These are phyloP conservation scores for Colossoma macropomum DNA, from an alignment of 2,113 vertebrate genomes.

Conservation along the genomic window DNA sequence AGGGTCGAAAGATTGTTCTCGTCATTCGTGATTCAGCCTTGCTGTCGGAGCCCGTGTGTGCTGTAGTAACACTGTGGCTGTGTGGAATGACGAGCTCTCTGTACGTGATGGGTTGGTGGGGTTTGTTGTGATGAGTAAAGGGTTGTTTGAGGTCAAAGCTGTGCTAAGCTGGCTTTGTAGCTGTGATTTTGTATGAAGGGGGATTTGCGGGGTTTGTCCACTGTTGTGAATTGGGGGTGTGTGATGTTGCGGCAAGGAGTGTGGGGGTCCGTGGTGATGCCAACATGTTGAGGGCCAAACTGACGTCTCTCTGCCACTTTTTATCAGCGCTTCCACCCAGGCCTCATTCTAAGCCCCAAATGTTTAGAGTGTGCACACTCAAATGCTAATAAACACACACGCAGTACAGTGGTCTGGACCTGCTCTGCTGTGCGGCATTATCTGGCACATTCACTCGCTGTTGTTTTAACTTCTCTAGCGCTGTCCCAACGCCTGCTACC, in stretches of 20 bases:
- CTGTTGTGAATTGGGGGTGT: slow-evolving; percentile 1
- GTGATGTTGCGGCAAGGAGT: not conserved
- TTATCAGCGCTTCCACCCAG: slow-evolving; percentile 17
- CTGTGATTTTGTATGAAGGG: slow-evolving; percentile 7
- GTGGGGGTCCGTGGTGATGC: not conserved
- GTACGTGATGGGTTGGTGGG: not conserved
- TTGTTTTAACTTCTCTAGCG: slow-evolving; percentile 63
- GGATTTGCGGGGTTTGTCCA: slow-evolving; percentile 25
- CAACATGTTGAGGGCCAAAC: not conserved
- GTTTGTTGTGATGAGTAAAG: not conserved
- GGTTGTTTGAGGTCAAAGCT: slow-evolving; percentile 6
- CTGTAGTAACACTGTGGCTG: not conserved
- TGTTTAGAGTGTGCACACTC: not conserved
- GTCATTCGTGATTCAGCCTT: too few relatives aligned
- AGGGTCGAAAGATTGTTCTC: too few relatives aligned
- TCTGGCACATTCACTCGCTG: slow-evolving; percentile 66
- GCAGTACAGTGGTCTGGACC: not conserved
- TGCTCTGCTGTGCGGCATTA: slow-evolving; percentile 61
- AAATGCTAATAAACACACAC: not conserved
- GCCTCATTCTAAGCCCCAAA: not conserved
- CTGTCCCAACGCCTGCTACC: slow-evolving; percentile 66
- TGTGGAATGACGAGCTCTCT: not conserved
- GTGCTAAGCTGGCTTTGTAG: slow-evolving; percentile 19
- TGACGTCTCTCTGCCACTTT: not conserved
- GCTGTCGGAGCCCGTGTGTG: too few relatives aligned